Conservation (phyloP, 2,888 invertebrate species). For the Leptogaster cylindrica region DNA sequence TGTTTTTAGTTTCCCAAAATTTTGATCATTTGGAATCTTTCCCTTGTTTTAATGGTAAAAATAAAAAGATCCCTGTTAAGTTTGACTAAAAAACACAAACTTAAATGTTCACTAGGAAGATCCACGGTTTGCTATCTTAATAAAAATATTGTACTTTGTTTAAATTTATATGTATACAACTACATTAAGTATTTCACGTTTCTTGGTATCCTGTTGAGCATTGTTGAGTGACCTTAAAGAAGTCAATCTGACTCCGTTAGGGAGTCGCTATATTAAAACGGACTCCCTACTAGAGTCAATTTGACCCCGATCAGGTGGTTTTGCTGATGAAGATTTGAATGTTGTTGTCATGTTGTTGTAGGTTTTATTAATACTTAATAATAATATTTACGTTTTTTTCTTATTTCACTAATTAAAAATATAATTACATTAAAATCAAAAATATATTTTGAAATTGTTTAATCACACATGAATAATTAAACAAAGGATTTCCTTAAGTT, state of each 20-base stretch:
- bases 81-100: no score
- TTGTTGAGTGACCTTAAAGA: conserved; percentile 75
- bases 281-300: conserved; percentile 99
- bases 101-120: no score
- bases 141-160: background rate
- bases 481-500: no score
- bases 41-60: background rate
- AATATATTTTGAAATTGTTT: no score
- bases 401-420: no score
- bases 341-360: conserved; percentile 23
- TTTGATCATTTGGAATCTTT: background rate
- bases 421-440: no score
- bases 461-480: no score
- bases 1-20: no score
- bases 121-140: no score
- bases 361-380: no score
- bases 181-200: conserved; percentile 7
- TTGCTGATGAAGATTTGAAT: conserved; percentile 21
- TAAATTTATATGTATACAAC: no score
- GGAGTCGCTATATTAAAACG: conserved; percentile 87
- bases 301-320: conserved; percentile 83
- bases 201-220: conserved; percentile 8
- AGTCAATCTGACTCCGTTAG: conserved; percentile 98
- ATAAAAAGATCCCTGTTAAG: background rate
- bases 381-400: no score